Percentiles rank a stretch among this genome's conserved stretches.
These are phyloP conservation scores for Neolamprologus devosi DNA, from an alignment of 2,113 vertebrate genomes.

Conservation along the genomic window DNA sequence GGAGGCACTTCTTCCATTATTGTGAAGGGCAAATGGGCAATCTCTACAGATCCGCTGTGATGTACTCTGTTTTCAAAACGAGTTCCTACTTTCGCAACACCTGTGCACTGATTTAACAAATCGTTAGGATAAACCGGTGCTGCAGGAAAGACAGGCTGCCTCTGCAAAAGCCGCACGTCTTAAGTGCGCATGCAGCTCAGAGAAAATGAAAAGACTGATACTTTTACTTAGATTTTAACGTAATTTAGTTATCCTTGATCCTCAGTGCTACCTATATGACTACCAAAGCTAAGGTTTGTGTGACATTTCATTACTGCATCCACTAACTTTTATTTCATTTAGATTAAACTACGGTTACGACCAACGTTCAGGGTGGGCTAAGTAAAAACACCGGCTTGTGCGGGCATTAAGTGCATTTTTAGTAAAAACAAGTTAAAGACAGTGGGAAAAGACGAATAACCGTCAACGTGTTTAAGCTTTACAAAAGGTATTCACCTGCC, in stretches of 20 bases:
- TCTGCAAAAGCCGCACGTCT: background rate
- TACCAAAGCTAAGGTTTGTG: background rate
- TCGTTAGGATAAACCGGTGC: constrained; percentile 11
- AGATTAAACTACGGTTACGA: background rate
- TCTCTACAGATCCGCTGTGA: background rate
- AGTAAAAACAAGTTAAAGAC: background rate
- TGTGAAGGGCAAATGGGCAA: background rate
- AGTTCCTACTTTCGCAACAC: background rate
- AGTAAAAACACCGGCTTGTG: background rate
- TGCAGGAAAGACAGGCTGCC: background rate
- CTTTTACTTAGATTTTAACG: background rate
- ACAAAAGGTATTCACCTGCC: background rate
- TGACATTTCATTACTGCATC: background rate
- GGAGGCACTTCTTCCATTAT: background rate
- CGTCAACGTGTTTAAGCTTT: background rate
- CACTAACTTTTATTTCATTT: background rate
- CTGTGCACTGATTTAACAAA: background rate
- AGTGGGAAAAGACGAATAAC: background rate
- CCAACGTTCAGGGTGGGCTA: background rate
- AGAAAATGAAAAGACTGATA: background rate
- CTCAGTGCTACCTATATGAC: background rate
- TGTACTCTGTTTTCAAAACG: background rate
- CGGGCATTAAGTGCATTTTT: background rate
- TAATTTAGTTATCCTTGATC: background rate
- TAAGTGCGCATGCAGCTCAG: background rate